Evolutionary conservation across 2,113 vertebrate species (phyloP), one percentile per base, ranked within the genome.

Genomic region (Apistogramma diplotaenia): DNA sequence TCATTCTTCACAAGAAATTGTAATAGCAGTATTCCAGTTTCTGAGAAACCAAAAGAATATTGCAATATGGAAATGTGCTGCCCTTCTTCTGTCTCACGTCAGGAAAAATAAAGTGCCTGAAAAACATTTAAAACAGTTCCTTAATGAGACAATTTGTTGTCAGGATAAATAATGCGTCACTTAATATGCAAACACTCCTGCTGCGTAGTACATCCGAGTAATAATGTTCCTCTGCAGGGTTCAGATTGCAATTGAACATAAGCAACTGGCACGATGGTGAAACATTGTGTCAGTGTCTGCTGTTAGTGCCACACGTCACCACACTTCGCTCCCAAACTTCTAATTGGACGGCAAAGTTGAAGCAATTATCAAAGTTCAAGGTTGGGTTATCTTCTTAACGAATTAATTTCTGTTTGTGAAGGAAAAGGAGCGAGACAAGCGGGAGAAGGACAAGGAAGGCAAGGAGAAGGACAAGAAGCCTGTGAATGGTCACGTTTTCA

Each of bases 401-500:
- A 51, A 70, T 70, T 70, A 29, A 6, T 37, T 76, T 61, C 61
- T 27, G 16, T 49, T 55, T 94, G 91, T 95, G 83, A 96, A 98
- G 93, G 97, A 98, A 91, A 97, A 97, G 57, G 97, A 98, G 1
- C 96, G 96, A 84, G 92, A 96, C 8, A 98, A 97, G 57, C 96
- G 92, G 78, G 97, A 97, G 2, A 98, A 96, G 85, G 97, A 98
- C 23, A 94, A 92, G 75, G 97, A 97, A 53, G 93, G 94, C 51
- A 98, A 96, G 81, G 97, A 97, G 18, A 97, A 96, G 78, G 97
- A 99, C 84, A 99, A 96, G 93, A 97, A 96, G 92, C 86, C 77
- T 0, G 8, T 96, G 61, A 98, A 97, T 0, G 97, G 97, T 2
- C 98, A 99, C 51, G 18, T 93, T 3, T 99, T 98, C 91, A 94